Conservation (phyloP, 37 sponge, comb jelly and placozoan species). For the Spongia lamella region DNA sequence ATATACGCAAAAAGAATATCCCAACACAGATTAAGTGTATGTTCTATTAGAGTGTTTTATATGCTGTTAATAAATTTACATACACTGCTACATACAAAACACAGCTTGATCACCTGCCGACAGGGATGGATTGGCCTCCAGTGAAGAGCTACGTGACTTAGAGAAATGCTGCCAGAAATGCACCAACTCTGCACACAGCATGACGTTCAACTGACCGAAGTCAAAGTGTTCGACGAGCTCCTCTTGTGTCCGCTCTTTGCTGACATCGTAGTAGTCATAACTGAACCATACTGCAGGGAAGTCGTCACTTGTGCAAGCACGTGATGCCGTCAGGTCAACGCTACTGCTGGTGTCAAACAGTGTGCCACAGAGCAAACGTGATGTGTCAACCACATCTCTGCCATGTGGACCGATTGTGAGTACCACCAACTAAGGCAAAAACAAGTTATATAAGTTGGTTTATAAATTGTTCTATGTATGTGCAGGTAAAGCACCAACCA, state of each 20-base stretch:
- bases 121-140: conserved; percentile 43
- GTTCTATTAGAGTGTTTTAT: too few relatives aligned
- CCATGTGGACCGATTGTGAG: too few relatives aligned
- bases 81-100: too few relatives aligned
- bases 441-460: too few relatives aligned
- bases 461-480: too few relatives aligned
- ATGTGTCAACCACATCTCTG: too few relatives aligned
- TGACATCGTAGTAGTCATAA: conserved; percentile 57
- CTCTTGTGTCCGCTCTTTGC: conserved; percentile 32
- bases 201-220: conserved; percentile 24
- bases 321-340: not conserved
- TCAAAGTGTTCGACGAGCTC: conserved; percentile 34
- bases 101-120: conserved; percentile 62
- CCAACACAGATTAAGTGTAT: too few relatives aligned
- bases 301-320: not conserved
- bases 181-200: conserved; percentile 58
- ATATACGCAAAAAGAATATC: too few relatives aligned
- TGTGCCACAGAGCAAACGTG: conserved; percentile 13
- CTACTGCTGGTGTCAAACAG: conserved; percentile 23
- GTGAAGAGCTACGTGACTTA: conserved; percentile 2
- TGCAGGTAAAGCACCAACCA: too few relatives aligned
- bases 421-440: too few relatives aligned
- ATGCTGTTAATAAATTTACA: too few relatives aligned
- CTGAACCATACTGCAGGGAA: conserved; percentile 66
- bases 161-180: conserved; percentile 49